Evolutionary conservation across 2,113 vertebrate genomes (phyloP).

Genomic region (Syngnathus typhle): DNA sequence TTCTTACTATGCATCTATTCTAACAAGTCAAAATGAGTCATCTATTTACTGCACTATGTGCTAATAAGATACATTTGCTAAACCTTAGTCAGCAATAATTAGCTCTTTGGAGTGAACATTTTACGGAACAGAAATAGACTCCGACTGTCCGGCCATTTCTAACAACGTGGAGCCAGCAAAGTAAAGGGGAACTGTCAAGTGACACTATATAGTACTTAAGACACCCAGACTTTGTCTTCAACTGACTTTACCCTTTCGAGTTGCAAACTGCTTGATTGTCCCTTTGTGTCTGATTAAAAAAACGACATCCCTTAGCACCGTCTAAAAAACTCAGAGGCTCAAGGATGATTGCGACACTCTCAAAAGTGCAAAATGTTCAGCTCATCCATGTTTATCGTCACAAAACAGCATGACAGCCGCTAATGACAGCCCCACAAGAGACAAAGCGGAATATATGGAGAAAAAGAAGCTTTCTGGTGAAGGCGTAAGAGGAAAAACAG

Average conservation of each 20-base stretch:
- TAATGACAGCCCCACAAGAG: conserved; percentile 57
- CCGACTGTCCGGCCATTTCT: conserved; percentile 14
- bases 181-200: conserved; percentile 67
- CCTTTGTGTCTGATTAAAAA: conserved; percentile 40
- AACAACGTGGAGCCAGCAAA: conserved; percentile 59
- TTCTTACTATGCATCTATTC: background rate
- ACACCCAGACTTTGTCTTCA: conserved; percentile 62
- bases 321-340: conserved; percentile 17
- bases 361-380: conserved; percentile 25
- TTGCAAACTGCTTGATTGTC: conserved; percentile 50
- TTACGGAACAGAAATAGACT: conserved; percentile 24
- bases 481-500: conserved; percentile 58
- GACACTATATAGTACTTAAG: conserved; percentile 64
- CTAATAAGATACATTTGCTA: background rate
- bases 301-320: conserved; percentile 42
- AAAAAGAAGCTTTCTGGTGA: conserved; percentile 28
- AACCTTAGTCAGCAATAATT: background rate
- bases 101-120: conserved; percentile 46
- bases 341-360: conserved; percentile 17
- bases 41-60: background rate
- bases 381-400: conserved; percentile 20
- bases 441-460: conserved; percentile 21
- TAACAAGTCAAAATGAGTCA: background rate
- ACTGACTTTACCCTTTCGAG: conserved; percentile 29
- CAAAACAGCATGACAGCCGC: conserved; percentile 36